These are phyloP conservation scores for Dione vanillae DNA, from an alignment of 2,888 invertebrate genomes.

Conservation along the genomic window DNA sequence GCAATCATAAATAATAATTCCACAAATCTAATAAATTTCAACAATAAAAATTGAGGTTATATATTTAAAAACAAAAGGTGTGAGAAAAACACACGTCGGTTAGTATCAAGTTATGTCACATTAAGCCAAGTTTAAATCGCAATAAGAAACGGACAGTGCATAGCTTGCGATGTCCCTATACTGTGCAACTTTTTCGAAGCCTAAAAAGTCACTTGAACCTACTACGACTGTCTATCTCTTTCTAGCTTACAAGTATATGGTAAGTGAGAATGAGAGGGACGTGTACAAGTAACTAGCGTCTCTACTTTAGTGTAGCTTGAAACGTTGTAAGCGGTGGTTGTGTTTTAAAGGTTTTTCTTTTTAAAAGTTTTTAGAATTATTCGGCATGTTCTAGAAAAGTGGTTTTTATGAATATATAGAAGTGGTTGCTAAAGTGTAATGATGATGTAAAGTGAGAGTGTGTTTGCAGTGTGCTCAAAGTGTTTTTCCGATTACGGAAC, in stretches of 20 bases:
- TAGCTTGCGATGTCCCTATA: constrained; percentile 42
- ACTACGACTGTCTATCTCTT: constrained; percentile 42
- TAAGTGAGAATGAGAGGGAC: constrained; percentile 51
- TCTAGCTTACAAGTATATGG: constrained; percentile 14
- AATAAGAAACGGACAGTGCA: constrained; percentile 42
- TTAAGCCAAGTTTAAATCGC: constrained; percentile 35
- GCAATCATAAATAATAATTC: not conserved
- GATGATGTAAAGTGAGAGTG: constrained; percentile 28
- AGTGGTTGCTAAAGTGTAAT: constrained; percentile 36
- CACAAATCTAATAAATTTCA: not conserved
- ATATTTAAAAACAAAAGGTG: constrained; percentile 29
- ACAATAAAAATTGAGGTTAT: not conserved
- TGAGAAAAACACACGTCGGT: constrained; percentile 22
- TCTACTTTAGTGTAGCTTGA: constrained; percentile 59
- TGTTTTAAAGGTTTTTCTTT: constrained; percentile 36
- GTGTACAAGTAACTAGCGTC: constrained; percentile 49
- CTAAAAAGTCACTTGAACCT: constrained; percentile 43
- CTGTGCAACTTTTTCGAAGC: constrained; percentile 43
- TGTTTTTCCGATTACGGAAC: constrained; percentile 18
- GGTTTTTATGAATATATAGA: constrained; percentile 17
- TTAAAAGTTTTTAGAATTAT: constrained; percentile 31
- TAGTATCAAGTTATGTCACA: constrained; percentile 40
- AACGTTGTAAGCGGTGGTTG: constrained; percentile 49
- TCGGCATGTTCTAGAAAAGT: constrained; percentile 36
- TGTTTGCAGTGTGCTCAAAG: constrained; percentile 20